Evolutionary conservation across 2,888 invertebrate species (phyloP).

Genomic region (Micoletzkya japonica): DNA sequence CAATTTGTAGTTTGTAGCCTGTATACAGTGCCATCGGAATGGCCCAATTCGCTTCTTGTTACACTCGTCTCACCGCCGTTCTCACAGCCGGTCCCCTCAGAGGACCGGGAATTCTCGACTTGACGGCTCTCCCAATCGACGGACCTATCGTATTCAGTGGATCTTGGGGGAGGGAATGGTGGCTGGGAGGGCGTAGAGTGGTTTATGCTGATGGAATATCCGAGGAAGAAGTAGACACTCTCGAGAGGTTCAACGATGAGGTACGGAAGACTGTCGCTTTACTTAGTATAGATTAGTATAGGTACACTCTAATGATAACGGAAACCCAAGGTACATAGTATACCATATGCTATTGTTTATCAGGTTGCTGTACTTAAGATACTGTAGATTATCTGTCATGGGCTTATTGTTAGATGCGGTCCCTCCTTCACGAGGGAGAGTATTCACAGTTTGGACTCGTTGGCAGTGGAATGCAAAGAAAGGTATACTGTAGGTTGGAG

Average conservation of each 20-base stretch:
- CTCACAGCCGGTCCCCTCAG: conserved; percentile 60
- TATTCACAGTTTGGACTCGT: conserved; percentile 60
- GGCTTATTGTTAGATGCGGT: conserved; percentile 47
- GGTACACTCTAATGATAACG: conserved; percentile 8
- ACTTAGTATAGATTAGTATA: neutral
- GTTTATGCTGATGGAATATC: conserved; percentile 60
- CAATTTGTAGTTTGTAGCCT: conserved; percentile 47
- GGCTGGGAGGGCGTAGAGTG: conserved; percentile 51
- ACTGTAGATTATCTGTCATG: too few species aligned
- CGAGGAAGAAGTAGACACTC: conserved; percentile 54
- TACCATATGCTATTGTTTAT: too few species aligned
- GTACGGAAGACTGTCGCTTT: neutral
- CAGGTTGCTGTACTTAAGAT: too few species aligned
- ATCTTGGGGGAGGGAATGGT: conserved; percentile 64
- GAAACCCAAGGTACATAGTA: too few species aligned
- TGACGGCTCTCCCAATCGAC: conserved; percentile 60
- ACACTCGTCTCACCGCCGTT: conserved; percentile 58
- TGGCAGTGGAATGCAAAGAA: conserved; percentile 63
- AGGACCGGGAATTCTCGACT: conserved; percentile 62
- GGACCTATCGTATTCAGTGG: conserved; percentile 58
- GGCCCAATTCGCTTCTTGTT: conserved; percentile 50
- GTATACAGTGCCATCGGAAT: conserved; percentile 61
- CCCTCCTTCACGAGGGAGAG: conserved; percentile 46
- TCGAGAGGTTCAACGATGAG: conserved; percentile 56
- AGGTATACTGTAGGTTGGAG: conserved; percentile 33